Evolutionary conservation across 2,888 invertebrate genomes (phyloP).

Genomic region (Gnatocerus cornutus): DNA sequence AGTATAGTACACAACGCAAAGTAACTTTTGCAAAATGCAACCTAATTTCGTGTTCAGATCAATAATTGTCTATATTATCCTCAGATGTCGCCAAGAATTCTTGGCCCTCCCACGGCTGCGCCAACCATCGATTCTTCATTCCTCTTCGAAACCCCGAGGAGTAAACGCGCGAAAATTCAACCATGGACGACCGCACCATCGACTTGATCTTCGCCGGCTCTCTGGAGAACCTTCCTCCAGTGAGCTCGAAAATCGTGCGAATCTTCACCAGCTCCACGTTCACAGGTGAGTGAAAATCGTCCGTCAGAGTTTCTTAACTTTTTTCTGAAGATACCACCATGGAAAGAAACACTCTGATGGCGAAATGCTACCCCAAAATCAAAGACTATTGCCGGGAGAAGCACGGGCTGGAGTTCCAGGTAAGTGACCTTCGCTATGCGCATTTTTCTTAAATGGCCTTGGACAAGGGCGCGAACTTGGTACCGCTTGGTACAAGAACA

Average conservation of each 20-base stretch:
- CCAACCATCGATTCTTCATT: slow-evolving; percentile 11
- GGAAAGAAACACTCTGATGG: slow-evolving; percentile 98
- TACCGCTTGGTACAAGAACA: slow-evolving; percentile 25
- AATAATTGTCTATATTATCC: too few species aligned
- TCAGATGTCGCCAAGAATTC: too few species aligned
- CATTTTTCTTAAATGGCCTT: slow-evolving; percentile 14
- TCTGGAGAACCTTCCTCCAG: slow-evolving; percentile 90
- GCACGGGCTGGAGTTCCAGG: slow-evolving; percentile 98
- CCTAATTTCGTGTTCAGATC: too few species aligned
- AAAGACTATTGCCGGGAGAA: slow-evolving; percentile 98
- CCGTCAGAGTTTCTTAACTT: slow-evolving; percentile 27
- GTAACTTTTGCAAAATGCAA: too few species aligned
- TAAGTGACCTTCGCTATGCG: slow-evolving; percentile 66
- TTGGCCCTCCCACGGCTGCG: neutral
- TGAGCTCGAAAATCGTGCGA: slow-evolving; percentile 97
- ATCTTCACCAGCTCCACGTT: slow-evolving; percentile 99
- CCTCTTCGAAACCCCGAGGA: neutral
- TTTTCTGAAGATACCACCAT: slow-evolving; percentile 89
- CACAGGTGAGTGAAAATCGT: slow-evolving; percentile 82
- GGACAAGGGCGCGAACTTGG: slow-evolving; percentile 31
- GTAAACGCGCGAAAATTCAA: slow-evolving; percentile 6
- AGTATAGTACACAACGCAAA: too few species aligned
- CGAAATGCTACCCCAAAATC: slow-evolving; percentile 96
- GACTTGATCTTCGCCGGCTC: slow-evolving; percentile 94
- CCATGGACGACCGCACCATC: slow-evolving; percentile 92